phyloP scores from a whole-genome alignment of 2,797 vertebrate genomes.

The Rachycentron canadum region DNA sequence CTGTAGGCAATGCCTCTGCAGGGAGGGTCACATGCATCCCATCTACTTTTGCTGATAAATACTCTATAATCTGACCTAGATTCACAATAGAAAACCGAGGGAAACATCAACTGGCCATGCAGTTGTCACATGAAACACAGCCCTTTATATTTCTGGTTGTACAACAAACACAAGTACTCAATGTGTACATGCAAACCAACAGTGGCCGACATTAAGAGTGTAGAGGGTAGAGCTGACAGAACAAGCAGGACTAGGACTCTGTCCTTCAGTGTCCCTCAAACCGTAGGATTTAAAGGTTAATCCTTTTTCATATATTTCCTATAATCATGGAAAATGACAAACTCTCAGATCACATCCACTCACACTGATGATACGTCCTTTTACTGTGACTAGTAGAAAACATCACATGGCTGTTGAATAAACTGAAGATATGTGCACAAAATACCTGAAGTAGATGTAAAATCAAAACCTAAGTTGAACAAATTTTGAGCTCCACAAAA shows the following conservation, averaged over 20 bases:
- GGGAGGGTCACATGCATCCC: constrained; percentile 6
- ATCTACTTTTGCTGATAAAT: background rate
- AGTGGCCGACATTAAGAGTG: background rate
- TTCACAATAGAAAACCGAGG: constrained; percentile 15
- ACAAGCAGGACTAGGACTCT: background rate
- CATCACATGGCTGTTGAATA: constrained; percentile 2
- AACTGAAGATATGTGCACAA: background rate
- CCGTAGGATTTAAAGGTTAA: constrained; percentile 59
- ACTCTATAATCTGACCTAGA: background rate
- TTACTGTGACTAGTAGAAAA: constrained; percentile 14
- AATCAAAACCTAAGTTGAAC: background rate
- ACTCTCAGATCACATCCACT: constrained; percentile 23
- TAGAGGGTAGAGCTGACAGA: too few relatives aligned
- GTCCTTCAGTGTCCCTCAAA: constrained; percentile 41
- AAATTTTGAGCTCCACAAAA: background rate
- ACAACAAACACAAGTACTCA: constrained; percentile 15
- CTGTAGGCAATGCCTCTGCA: background rate
- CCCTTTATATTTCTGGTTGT: background rate
- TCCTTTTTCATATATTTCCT: constrained; percentile 46
- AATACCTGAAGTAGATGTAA: background rate
- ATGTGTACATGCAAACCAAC: background rate
- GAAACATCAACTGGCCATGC: constrained; percentile 10
- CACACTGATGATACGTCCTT: constrained; percentile 18
- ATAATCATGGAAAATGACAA: constrained; percentile 47
- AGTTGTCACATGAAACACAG: constrained; percentile 41